Evolutionary conservation across 2,113 vertebrate species (phyloP).

Genomic region (Alexandromys fortis): DNA sequence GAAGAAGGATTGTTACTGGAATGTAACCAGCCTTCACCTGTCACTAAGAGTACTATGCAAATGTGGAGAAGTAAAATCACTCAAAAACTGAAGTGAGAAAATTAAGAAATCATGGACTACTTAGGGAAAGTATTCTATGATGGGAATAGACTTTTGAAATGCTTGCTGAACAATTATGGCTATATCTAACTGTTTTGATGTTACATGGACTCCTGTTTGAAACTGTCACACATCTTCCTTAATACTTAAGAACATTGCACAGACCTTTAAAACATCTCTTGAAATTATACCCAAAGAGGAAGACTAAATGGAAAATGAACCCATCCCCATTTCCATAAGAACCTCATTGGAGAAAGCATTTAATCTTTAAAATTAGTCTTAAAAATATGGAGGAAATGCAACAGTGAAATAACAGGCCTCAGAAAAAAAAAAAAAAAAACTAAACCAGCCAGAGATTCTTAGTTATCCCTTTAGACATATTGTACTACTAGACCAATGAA

Average conservation of each 20-base stretch:
- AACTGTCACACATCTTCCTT: background rate
- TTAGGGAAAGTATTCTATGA: background rate
- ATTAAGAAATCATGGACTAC: background rate
- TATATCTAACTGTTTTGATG: background rate
- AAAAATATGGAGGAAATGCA: background rate
- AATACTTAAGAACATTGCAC: background rate
- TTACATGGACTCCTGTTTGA: background rate
- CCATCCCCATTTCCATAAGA: background rate
- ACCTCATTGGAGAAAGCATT: background rate
- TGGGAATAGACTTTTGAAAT: background rate
- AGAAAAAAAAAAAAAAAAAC: background rate
- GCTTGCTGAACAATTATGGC: background rate
- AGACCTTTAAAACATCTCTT: background rate
- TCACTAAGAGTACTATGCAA: background rate
- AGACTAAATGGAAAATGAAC: background rate
- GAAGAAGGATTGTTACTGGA: background rate
- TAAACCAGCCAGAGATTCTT: background rate
- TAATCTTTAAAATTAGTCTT: background rate
- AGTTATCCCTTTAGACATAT: background rate
- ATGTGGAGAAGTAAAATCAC: background rate
- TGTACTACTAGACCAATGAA: background rate
- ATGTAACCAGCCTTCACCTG: background rate
- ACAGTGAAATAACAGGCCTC: background rate
- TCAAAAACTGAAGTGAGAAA: background rate
- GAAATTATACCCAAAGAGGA: background rate